Conservation (phyloP, 2,888 invertebrate genomes). For the Temnothorax unifasciatus region DNA sequence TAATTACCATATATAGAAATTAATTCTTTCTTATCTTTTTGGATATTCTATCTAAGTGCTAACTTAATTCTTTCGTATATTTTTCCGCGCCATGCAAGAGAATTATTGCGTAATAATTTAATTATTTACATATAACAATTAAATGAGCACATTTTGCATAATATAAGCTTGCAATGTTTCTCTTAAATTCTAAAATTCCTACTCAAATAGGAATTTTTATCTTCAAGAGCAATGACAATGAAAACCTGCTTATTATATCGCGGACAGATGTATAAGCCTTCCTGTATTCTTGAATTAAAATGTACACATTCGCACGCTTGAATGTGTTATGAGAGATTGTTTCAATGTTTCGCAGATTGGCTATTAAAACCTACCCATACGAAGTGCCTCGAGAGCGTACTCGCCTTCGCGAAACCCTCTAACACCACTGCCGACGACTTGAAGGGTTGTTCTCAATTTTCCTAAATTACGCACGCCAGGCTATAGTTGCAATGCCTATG, state of each 20-base stretch:
- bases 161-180: neutral
- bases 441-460: constrained; percentile 81
- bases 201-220: constrained; percentile 13
- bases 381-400: constrained; percentile 73
- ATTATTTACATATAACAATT: neutral
- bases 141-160: neutral
- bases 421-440: constrained; percentile 68
- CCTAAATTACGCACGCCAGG: constrained; percentile 74
- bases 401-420: constrained; percentile 73
- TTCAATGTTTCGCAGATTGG: constrained; percentile 77
- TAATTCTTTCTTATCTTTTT: neutral
- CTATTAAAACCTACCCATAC: constrained; percentile 80
- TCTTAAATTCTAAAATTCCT: neutral
- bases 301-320: constrained; percentile 51
- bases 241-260: constrained; percentile 38
- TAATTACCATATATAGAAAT: neutral
- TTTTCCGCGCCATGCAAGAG: neutral
- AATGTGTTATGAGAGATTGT: constrained; percentile 74
- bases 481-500: constrained; percentile 62
- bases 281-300: constrained; percentile 72
- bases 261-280: constrained; percentile 59
- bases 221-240: neutral
- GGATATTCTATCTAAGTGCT: neutral
- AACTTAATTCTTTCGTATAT: neutral
- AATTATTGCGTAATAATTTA: neutral